phyloP scores from a whole-genome alignment of 2,113 vertebrate genomes.

The Anhinga anhinga region DNA sequence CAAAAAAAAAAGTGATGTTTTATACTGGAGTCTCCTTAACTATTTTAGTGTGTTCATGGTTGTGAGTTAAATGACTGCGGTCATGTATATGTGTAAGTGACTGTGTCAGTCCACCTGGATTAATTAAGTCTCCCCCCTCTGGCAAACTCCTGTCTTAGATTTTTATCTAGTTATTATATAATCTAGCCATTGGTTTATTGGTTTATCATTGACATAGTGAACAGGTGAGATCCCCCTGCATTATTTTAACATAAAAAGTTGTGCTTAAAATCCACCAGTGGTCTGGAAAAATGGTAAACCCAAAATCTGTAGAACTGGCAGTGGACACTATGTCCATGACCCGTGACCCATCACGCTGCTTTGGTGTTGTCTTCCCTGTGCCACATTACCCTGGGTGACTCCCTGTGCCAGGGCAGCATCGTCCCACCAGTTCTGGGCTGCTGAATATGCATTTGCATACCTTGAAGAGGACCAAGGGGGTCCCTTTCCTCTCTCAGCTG shows the following conservation, averaged over 20 bases:
- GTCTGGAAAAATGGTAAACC: not conserved
- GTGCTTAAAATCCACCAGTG: not conserved
- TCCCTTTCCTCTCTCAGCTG: not conserved
- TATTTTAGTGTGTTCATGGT: not conserved
- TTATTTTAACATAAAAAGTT: not conserved
- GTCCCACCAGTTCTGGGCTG: rapidly evolving
- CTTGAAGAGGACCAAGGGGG: rapidly evolving
- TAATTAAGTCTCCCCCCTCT: not conserved
- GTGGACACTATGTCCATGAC: too few relatives aligned
- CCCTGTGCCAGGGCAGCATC: not conserved
- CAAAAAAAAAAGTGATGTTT: not conserved
- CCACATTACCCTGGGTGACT: rapidly evolving
- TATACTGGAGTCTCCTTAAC: not conserved
- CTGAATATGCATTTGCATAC: too few relatives aligned
- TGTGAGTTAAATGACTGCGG: not conserved
- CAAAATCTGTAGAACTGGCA: not conserved
- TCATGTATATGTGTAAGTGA: not conserved
- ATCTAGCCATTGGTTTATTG: not conserved
- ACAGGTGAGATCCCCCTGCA: not conserved
- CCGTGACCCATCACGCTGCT: rapidly evolving
- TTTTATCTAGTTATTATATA: not conserved
- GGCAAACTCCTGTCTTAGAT: not conserved
- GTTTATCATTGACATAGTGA: not conserved
- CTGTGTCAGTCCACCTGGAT: not conserved
- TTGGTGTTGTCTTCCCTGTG: not conserved